Conservation (phyloP, 2,888 invertebrate species). For the Azorinus chamasolen region DNA sequence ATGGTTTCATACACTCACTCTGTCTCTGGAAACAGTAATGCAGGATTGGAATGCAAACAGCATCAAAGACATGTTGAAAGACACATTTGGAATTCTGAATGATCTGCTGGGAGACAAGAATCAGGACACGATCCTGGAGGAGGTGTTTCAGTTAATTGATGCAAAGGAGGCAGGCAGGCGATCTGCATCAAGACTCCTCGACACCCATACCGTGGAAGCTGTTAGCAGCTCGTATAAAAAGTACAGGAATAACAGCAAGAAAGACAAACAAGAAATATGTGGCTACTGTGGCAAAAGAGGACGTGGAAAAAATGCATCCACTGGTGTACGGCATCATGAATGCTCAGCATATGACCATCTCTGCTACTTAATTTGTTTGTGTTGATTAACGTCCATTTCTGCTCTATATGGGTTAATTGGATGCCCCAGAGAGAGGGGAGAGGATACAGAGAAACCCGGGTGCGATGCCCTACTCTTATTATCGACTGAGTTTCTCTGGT, state of each 20-base stretch:
- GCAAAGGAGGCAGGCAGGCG: slow-evolving; percentile 67
- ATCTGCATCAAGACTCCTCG: slow-evolving; percentile 57
- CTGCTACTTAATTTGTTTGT: no score
- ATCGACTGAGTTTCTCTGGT: no score
- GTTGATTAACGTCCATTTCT: no score
- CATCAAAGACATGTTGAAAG: no score
- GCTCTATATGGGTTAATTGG: no score
- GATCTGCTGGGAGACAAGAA: slow-evolving; percentile 53
- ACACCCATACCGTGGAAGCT: slow-evolving; percentile 39
- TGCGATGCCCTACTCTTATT: no score
- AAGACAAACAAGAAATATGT: slow-evolving; percentile 21
- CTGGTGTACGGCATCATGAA: slow-evolving; percentile 33
- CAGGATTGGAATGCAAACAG: no score
- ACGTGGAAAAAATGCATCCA: slow-evolving; percentile 57
- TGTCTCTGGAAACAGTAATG: no score
- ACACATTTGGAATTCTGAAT: slow-evolving; percentile 49
- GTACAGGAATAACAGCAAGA: neutral
- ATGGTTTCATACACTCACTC: no score
- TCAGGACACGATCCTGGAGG: slow-evolving; percentile 61
- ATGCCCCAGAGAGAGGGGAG: no score
- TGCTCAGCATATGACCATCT: slow-evolving; percentile 67
- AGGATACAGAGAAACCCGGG: no score
- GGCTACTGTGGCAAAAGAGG: slow-evolving; percentile 67
- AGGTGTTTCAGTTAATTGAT: slow-evolving; percentile 62
- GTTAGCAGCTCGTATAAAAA: slow-evolving; percentile 1